These are phyloP conservation scores for Polymixis lichenea DNA, from an alignment of 2,888 invertebrate species.

Conservation along the genomic window DNA sequence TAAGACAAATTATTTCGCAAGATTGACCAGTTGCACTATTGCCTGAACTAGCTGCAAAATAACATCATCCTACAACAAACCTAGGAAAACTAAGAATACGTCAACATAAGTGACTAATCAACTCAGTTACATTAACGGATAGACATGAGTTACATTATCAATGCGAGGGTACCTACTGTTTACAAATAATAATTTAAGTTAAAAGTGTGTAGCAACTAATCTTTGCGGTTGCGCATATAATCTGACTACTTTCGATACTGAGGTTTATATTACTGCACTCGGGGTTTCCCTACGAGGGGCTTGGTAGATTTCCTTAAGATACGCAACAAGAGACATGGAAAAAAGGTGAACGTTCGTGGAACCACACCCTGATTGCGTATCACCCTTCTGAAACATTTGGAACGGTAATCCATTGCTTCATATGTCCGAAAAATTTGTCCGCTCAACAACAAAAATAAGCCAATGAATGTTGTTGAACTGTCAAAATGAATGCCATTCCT, in stretches of 20 bases:
- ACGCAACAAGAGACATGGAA: neutral
- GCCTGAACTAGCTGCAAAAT: neutral
- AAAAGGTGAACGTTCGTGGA: neutral
- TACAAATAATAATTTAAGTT: constrained; percentile 28
- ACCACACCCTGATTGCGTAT: too few species aligned
- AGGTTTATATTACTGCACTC: constrained; percentile 4
- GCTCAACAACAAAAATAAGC: too few species aligned
- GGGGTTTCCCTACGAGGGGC: constrained; percentile 40
- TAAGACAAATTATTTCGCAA: neutral
- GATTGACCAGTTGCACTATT: neutral
- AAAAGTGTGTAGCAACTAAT: constrained; percentile 29
- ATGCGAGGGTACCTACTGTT: constrained; percentile 1
- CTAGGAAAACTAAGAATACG: constrained; percentile 3
- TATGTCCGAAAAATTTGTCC: too few species aligned
- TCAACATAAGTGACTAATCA: neutral
- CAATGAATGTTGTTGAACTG: too few species aligned
- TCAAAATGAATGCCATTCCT: too few species aligned
- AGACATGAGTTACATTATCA: neutral
- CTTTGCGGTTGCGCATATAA: constrained; percentile 28
- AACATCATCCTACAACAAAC: neutral
- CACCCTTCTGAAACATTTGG: too few species aligned
- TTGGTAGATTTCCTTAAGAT: constrained; percentile 28
- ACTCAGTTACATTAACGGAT: neutral
- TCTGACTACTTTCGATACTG: constrained; percentile 21
- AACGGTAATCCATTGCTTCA: too few species aligned